Conservation (phyloP, 1,140 invertebrate genomes). For the Saxidomus purpurata region DNA sequence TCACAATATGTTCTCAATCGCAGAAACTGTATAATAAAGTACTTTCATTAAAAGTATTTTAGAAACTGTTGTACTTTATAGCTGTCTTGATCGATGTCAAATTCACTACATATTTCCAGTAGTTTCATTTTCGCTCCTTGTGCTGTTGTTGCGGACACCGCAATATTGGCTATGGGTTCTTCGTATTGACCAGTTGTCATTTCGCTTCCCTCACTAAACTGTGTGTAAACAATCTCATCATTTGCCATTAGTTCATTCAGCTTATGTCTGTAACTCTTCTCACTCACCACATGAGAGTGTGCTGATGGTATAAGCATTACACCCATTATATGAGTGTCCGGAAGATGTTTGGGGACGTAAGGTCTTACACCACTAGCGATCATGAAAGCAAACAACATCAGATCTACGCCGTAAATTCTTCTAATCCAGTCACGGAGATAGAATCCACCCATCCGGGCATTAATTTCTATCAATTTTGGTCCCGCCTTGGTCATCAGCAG, state of each 20-base stretch:
- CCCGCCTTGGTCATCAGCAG: constrained; percentile 75
- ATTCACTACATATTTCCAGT: constrained; percentile 53
- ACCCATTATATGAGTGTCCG: constrained; percentile 66
- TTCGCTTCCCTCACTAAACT: constrained; percentile 54
- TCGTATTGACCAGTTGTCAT: constrained; percentile 28
- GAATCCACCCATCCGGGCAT: constrained; percentile 78
- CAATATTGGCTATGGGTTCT: constrained; percentile 72
- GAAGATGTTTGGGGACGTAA: constrained; percentile 29
- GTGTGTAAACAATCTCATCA: constrained; percentile 60
- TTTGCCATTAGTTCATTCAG: constrained; percentile 54
- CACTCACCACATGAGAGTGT: constrained; percentile 58
- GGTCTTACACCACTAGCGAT: constrained; percentile 72
- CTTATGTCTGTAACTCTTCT: background rate
- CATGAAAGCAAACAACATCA: constrained; percentile 71
- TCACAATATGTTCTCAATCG: too few relatives aligned
- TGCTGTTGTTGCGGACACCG: constrained; percentile 53
- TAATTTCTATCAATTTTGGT: constrained; percentile 78
- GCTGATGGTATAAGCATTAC: constrained; percentile 73
- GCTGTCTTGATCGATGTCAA: constrained; percentile 54
- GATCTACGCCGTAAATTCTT: constrained; percentile 70
- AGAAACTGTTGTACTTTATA: constrained; percentile 68
- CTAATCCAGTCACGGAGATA: constrained; percentile 77
- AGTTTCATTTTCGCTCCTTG: constrained; percentile 61
- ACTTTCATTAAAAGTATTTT: constrained; percentile 55
- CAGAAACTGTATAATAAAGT: too few relatives aligned